Evolutionary conservation across 1,140 invertebrate genomes (phyloP), one percentile per base, ranked within the genome.

Genomic region (Cydia pomonella): DNA sequence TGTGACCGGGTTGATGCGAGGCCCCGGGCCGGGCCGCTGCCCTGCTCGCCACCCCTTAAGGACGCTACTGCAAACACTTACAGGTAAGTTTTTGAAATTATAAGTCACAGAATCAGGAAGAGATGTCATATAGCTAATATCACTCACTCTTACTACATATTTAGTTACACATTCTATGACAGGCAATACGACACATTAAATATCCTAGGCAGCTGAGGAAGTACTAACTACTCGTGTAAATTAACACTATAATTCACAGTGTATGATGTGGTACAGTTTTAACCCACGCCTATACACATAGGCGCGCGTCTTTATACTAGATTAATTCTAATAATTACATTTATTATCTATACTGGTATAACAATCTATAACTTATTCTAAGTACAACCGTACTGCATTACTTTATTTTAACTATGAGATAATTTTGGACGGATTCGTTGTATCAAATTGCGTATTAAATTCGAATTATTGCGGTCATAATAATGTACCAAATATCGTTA

Each of bases 341-440:
- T 69, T 41, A 69, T 18, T 18, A 38, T 10, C 64, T 69, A 69
- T 69, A 69, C 64, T 69, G 64, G 64, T 69, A n/a, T 69, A 69
- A 41, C 27, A 18, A 38, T 69, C 29, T 69, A 23, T 38, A 69
- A 9, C 29, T 33, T 33, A 38, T 18, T 69, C 29, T 41, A 69
- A 69, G 29, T 69, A 69, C 64, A 69, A 69, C 64, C 64, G 41
- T 69, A 69, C 29, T 64, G n/a, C 44, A 72, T 76, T 64, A 62
- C 13, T 62, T 47, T 77, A 69, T 77, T 63, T 41, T 47, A 71
- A 25, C 12, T 41, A 72, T 21, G 66, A 41, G 71, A 72, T 33
- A 64, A 44, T 74, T 72, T 59, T 73, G 85, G 83, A 90, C 82
- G 83, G 82, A 85, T 87, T 88, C 88, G 88, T 87, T 89, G 88